Percentiles rank a stretch among this genome's conserved stretches.
These are phyloP conservation scores for Nebria ingens DNA, from an alignment of 1,140 invertebrate genomes.

Conservation along the genomic window DNA sequence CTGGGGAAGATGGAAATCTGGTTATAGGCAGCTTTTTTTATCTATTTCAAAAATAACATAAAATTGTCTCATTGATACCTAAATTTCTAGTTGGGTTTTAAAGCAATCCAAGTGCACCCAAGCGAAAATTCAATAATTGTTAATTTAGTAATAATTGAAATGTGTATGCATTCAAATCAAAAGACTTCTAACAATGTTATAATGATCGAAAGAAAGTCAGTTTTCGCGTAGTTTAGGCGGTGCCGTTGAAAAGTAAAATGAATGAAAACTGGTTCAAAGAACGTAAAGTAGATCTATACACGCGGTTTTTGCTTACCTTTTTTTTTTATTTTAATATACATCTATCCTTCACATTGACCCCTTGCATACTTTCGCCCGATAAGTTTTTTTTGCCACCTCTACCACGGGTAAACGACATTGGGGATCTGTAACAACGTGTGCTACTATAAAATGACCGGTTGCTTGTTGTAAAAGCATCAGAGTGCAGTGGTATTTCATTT, in stretches of 20 bases:
- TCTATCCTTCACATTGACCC: constrained; percentile 8
- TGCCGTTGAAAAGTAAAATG: constrained; percentile 1
- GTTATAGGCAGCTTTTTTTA: too few species aligned
- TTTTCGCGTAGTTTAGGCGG: not conserved
- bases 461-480: not conserved
- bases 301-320: too few species aligned
- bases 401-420: not conserved
- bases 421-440: not conserved
- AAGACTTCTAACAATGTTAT: not conserved
- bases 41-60: too few species aligned
- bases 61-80: too few species aligned
- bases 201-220: not conserved
- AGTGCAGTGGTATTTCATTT: not conserved
- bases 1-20: too few species aligned
- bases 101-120: too few species aligned
- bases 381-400: not conserved
- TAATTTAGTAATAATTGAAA: not conserved
- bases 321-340: too few species aligned
- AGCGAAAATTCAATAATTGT: not conserved
- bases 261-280: constrained; percentile 8
- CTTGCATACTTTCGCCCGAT: not conserved
- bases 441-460: not conserved
- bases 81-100: too few species aligned
- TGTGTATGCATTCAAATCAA: not conserved
- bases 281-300: not conserved